Conservation (phyloP, 2,797 vertebrate genomes). For the Lacerta viridis region DNA sequence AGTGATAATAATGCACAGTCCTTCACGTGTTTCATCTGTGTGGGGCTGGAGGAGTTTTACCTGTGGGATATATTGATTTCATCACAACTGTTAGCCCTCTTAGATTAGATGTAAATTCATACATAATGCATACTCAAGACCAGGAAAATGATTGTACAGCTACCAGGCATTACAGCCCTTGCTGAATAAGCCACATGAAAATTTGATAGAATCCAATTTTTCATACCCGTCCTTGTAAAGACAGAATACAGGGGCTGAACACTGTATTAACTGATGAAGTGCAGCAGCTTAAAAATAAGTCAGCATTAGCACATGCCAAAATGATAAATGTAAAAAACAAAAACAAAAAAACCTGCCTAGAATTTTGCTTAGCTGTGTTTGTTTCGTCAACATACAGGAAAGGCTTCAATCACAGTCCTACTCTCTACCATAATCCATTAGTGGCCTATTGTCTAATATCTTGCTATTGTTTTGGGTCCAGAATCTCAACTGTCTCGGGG, state of each 20-base stretch:
- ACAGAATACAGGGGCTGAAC: slow-evolving; percentile 25
- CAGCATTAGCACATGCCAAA: slow-evolving; percentile 20
- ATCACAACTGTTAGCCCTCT: slow-evolving; percentile 43
- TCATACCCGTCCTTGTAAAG: slow-evolving; percentile 15
- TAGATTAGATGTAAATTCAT: slow-evolving; percentile 57
- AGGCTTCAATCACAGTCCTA: background rate
- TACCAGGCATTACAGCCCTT: slow-evolving; percentile 49
- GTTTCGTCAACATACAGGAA: background rate
- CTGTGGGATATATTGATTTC: slow-evolving; percentile 42
- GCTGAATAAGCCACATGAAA: slow-evolving; percentile 59
- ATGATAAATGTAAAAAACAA: slow-evolving; percentile 47
- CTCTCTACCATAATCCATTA: background rate
- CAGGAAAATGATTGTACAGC: slow-evolving; percentile 46
- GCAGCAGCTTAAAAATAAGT: slow-evolving; percentile 45
- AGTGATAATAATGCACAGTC: slow-evolving; percentile 19
- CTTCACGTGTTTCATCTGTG: background rate
- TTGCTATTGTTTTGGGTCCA: no score
- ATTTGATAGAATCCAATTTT: slow-evolving; percentile 49
- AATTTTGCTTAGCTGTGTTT: slow-evolving; percentile 17
- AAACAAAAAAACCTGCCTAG: background rate
- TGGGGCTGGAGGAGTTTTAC: slow-evolving; percentile 12
- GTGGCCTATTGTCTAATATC: background rate
- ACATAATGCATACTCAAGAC: slow-evolving; percentile 50
- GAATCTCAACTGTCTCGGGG: no score
- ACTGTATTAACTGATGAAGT: slow-evolving; percentile 16